phyloP scores from a whole-genome alignment of 1,140 invertebrate genomes.

The Drosophila sproati region DNA sequence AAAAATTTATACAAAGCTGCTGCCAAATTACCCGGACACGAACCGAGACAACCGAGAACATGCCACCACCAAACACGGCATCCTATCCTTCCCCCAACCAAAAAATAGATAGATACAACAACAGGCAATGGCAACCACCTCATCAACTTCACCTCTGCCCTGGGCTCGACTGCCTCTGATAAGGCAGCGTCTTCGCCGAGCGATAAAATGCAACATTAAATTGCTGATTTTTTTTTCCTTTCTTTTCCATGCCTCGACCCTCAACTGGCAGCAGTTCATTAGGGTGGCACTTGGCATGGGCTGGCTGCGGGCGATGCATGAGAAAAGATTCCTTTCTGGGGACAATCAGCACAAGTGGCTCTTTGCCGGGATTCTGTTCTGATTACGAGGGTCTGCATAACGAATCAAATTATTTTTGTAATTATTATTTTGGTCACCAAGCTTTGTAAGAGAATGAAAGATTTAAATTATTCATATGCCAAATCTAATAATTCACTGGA shows the following conservation, averaged over 20 bases:
- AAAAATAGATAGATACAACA: constrained; percentile 38
- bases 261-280: constrained; percentile 70
- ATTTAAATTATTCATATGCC: constrained; percentile 8
- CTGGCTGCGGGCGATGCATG: constrained; percentile 31
- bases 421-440: constrained; percentile 6
- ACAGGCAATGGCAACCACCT: constrained; percentile 40
- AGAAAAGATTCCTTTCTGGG: constrained; percentile 15
- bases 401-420: constrained; percentile 24
- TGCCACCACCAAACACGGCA: constrained; percentile 49
- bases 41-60: constrained; percentile 30
- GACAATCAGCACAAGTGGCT: constrained; percentile 40
- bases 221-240: constrained; percentile 66
- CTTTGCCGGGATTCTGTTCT: constrained; percentile 12
- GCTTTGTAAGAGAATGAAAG: constrained; percentile 2
- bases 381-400: constrained; percentile 25
- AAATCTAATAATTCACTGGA: not conserved
- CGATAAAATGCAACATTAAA: constrained; percentile 84
- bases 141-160: constrained; percentile 48
- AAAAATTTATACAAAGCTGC: constrained; percentile 84
- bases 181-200: constrained; percentile 38
- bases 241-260: constrained; percentile 12
- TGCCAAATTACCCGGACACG: constrained; percentile 71
- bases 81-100: not conserved
- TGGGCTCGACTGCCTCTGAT: constrained; percentile 29
- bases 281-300: constrained; percentile 47